phyloP scores from a whole-genome alignment of 2,888 invertebrate genomes.

The Scaptomyza caliginosa region DNA sequence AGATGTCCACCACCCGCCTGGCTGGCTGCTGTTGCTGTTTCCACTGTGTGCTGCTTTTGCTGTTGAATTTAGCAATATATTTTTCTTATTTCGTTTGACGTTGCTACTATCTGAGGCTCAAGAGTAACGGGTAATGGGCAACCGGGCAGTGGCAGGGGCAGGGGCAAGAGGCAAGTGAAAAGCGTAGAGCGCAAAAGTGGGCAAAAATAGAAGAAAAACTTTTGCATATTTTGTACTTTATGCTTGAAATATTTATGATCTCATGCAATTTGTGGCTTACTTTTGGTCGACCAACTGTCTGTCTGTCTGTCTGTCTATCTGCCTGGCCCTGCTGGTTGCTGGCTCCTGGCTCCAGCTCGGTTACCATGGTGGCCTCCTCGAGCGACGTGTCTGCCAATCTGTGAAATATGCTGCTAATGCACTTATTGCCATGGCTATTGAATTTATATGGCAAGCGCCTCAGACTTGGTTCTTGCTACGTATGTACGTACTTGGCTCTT shows the following conservation, averaged over 20 bases:
- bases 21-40: constrained; percentile 34
- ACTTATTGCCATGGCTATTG: constrained; percentile 75
- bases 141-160: no score
- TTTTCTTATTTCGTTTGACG: constrained; percentile 69
- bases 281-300: constrained; percentile 62
- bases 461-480: constrained; percentile 24
- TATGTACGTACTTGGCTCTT: no score
- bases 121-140: constrained; percentile 21
- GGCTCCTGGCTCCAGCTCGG: constrained; percentile 1
- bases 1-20: constrained; percentile 40
- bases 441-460: constrained; percentile 69
- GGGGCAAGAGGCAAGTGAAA: constrained; percentile 45
- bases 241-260: constrained; percentile 79
- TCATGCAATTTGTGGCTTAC: constrained; percentile 78
- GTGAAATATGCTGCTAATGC: constrained; percentile 78
- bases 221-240: constrained; percentile 79
- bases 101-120: constrained; percentile 28
- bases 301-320: constrained; percentile 24
- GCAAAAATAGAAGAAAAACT: constrained; percentile 57
- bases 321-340: constrained; percentile 4
- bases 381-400: constrained; percentile 77
- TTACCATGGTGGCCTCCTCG: constrained; percentile 52
- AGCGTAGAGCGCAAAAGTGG: constrained; percentile 32
- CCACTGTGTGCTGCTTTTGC: constrained; percentile 42
- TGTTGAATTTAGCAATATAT: constrained; percentile 69